These are phyloP conservation scores for Coelopa pilipes DNA, from an alignment of 2,888 invertebrate genomes.

Conservation along the genomic window DNA sequence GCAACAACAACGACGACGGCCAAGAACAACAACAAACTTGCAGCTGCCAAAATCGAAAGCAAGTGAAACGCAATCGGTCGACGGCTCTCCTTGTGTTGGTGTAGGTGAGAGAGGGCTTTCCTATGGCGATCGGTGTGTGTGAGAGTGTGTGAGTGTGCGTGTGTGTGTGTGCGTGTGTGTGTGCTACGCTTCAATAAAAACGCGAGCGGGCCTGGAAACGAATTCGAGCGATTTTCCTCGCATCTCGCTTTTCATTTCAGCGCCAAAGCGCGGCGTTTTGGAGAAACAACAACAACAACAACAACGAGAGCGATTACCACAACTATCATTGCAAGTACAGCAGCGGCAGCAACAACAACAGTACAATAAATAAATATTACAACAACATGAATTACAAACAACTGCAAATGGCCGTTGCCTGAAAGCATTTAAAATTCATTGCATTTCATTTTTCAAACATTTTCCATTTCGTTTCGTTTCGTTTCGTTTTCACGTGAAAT, in stretches of 20 bases:
- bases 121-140: background rate
- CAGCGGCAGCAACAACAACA: background rate
- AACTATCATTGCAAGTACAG: background rate
- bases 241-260: conserved; percentile 37
- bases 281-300: background rate
- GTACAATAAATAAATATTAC: background rate
- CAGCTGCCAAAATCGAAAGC: conserved; percentile 17
- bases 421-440: background rate
- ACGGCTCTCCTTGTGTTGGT: background rate
- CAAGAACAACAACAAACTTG: background rate
- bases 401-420: no score
- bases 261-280: conserved; percentile 38
- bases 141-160: background rate
- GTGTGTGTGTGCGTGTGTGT: conserved; percentile 55
- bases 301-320: no score
- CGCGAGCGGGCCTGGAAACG: no score
- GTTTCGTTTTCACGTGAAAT: conserved; percentile 18
- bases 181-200: conserved; percentile 37
- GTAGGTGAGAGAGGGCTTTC: background rate
- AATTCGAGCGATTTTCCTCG: background rate
- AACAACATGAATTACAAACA: conserved; percentile 1
- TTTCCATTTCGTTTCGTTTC: conserved; percentile 12
- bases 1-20: background rate
- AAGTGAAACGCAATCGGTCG: background rate
- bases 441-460: background rate